Conservation (phyloP, 2,113 vertebrate species). For the Urocynchramus pylzowi region DNA sequence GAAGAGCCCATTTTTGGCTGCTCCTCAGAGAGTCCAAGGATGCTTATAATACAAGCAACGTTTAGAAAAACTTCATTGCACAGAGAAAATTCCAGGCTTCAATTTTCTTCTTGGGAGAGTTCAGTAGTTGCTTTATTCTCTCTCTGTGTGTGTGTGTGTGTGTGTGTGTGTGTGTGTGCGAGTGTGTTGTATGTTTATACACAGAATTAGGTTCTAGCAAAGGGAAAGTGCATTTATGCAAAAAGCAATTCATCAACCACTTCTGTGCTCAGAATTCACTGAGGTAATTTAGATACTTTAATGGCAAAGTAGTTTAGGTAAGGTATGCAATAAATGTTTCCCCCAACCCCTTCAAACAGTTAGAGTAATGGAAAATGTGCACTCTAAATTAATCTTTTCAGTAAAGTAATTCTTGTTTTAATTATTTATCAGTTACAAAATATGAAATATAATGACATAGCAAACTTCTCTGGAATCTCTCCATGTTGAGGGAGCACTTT, state of each 20-base stretch:
- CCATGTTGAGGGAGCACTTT: slow-evolving; percentile 32
- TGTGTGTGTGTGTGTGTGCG: neutral
- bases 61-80: slow-evolving; percentile 75
- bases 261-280: slow-evolving; percentile 83
- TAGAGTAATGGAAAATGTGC: slow-evolving; percentile 72
- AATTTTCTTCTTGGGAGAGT: slow-evolving; percentile 77
- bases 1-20: slow-evolving; percentile 66
- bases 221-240: slow-evolving; percentile 81
- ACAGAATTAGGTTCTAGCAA: slow-evolving; percentile 78
- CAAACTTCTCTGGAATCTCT: slow-evolving; percentile 66
- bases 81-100: slow-evolving; percentile 71
- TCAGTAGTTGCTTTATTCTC: slow-evolving; percentile 63
- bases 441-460: slow-evolving; percentile 78
- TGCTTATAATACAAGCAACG: slow-evolving; percentile 66
- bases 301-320: slow-evolving; percentile 81
- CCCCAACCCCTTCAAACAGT: slow-evolving; percentile 67
- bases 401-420: slow-evolving; percentile 81
- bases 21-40: slow-evolving; percentile 64
- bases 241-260: slow-evolving; percentile 84
- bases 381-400: slow-evolving; percentile 76
- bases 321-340: slow-evolving; percentile 71
- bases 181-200: slow-evolving; percentile 13
- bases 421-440: slow-evolving; percentile 82
- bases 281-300: slow-evolving; percentile 84
- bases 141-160: neutral